Conservation (phyloP, 2,113 vertebrate genomes). For the Tachysurus vachellii region DNA sequence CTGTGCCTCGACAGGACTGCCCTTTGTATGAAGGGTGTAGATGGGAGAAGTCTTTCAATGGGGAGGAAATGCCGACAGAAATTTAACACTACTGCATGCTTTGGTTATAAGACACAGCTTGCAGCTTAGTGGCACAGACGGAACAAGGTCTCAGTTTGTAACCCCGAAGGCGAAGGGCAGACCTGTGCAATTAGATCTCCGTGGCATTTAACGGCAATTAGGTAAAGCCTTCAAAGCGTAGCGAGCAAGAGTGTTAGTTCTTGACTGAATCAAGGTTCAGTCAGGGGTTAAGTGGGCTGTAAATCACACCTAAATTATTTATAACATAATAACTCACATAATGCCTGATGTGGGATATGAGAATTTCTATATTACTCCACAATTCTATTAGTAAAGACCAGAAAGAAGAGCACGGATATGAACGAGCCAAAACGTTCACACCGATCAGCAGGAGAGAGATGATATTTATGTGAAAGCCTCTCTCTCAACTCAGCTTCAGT, state of each 20-base stretch:
- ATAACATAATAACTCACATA: neutral
- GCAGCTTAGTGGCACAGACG: conserved; percentile 16
- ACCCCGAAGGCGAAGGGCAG: neutral
- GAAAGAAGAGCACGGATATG: neutral
- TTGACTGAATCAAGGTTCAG: neutral
- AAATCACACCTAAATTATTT: conserved; percentile 12
- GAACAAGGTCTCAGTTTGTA: conserved; percentile 46
- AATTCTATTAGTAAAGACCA: neutral
- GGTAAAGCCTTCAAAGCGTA: neutral
- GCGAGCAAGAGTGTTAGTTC: neutral
- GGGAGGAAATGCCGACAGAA: conserved; percentile 39
- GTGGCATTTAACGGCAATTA: conserved; percentile 44
- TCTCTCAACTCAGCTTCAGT: neutral
- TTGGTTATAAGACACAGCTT: conserved; percentile 24
- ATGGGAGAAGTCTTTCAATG: conserved; percentile 35
- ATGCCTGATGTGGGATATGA: neutral
- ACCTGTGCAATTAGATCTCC: conserved; percentile 31
- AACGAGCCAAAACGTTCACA: neutral
- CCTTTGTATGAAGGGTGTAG: conserved; percentile 38
- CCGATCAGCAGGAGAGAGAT: neutral
- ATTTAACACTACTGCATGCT: conserved; percentile 42
- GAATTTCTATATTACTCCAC: neutral
- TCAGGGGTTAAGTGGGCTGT: neutral
- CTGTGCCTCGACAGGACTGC: conserved; percentile 40
- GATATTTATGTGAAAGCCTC: neutral